phyloP scores from a whole-genome alignment of 1,140 invertebrate species.

The Hydropsyche tenuis region DNA sequence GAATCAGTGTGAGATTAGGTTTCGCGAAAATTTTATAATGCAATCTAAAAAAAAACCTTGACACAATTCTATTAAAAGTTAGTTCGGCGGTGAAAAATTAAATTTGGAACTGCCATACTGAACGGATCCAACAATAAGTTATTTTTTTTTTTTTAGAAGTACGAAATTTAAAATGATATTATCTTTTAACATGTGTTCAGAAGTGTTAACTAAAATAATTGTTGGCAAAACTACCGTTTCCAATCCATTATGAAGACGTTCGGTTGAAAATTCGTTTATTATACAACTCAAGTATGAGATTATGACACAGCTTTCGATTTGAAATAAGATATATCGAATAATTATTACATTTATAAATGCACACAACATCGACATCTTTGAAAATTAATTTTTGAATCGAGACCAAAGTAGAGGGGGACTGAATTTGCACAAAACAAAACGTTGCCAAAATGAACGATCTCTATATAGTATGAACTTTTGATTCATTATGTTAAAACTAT shows the following conservation, averaged over 20 bases:
- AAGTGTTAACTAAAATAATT: background rate
- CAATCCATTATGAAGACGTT: background rate
- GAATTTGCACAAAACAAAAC: background rate
- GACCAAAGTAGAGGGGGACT: background rate
- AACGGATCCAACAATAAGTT: too few relatives aligned
- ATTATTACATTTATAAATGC: too few relatives aligned
- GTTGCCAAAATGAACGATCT: background rate
- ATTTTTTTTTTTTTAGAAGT: too few relatives aligned
- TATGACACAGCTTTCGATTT: too few relatives aligned
- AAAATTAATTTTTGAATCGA: background rate
- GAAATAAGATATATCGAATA: too few relatives aligned
- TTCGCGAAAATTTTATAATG: too few relatives aligned
- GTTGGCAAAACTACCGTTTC: background rate
- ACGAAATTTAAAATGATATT: too few relatives aligned
- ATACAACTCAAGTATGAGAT: background rate
- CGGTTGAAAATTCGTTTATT: background rate
- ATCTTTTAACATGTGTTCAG: too few relatives aligned
- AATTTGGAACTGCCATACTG: too few relatives aligned
- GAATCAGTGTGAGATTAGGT: too few relatives aligned
- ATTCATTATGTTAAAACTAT: background rate
- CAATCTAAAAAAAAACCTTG: background rate
- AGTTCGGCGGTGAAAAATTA: background rate
- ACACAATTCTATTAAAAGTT: background rate
- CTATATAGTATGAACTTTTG: background rate
- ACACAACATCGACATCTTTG: too few relatives aligned